Evolutionary conservation across 2,888 invertebrate genomes (phyloP).

Genomic region (Hermaeophaga mercurialis): DNA sequence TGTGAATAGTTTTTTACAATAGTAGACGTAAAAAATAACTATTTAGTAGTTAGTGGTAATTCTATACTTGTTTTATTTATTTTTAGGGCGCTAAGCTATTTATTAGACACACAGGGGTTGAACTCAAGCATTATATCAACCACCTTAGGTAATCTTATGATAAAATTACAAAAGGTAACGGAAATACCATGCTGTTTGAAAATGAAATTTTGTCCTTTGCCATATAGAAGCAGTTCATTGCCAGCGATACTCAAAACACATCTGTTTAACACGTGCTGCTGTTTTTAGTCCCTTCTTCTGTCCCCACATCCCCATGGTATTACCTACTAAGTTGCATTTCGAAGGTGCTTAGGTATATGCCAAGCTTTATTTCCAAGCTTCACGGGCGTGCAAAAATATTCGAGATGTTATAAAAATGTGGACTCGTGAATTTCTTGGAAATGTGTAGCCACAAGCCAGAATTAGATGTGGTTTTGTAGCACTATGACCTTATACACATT

Average conservation of each 20-base stretch:
- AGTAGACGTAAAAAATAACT: no score
- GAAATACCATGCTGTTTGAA: slow-evolving; percentile 28
- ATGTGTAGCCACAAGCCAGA: no score
- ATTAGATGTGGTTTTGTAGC: no score
- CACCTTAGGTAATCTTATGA: not conserved
- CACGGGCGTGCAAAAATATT: slow-evolving; percentile 1
- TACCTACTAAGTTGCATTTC: not conserved
- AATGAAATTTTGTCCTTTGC: slow-evolving; percentile 24
- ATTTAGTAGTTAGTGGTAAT: no score
- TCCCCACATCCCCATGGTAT: slow-evolving; percentile 9
- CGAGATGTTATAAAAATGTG: no score
- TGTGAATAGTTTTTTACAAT: no score
- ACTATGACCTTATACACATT: no score
- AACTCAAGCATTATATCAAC: not conserved
- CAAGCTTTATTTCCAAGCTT: not conserved
- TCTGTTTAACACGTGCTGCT: slow-evolving; percentile 48
- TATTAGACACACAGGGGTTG: not conserved
- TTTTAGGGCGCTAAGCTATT: no score
- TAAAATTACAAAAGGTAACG: slow-evolving; percentile 27
- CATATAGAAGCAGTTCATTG: slow-evolving; percentile 26
- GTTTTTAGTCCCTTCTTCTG: slow-evolving; percentile 37
- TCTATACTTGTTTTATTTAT: no score
- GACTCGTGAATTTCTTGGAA: no score
- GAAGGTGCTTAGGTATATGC: slow-evolving; percentile 5
- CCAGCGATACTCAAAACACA: slow-evolving; percentile 37